Conservation (phyloP, 1,140 invertebrate genomes). For the Melanaphis sacchari region DNA sequence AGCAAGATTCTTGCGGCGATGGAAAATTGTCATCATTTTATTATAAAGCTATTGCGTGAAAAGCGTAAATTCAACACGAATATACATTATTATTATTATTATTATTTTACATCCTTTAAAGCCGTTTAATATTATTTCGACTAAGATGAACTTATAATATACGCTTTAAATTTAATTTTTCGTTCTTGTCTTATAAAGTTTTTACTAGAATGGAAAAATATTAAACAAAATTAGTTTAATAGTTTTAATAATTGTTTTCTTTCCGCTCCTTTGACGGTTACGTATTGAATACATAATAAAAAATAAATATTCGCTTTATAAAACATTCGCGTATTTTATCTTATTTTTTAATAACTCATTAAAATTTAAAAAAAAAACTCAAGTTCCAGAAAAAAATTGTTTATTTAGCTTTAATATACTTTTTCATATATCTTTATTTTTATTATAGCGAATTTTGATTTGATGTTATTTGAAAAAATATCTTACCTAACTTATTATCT, state of each 20-base stretch:
- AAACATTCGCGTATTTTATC: background rate
- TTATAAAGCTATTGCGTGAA: background rate
- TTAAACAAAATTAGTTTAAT: background rate
- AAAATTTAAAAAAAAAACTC: too few relatives aligned
- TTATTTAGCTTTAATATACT: too few relatives aligned
- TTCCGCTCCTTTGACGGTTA: too few relatives aligned
- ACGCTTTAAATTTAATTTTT: background rate
- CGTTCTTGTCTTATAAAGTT: background rate
- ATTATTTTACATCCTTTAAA: background rate
- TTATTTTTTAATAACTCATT: background rate
- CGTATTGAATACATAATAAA: too few relatives aligned
- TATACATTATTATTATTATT: background rate
- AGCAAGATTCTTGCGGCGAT: background rate
- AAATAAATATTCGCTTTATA: background rate
- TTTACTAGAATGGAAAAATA: background rate
- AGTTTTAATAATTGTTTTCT: background rate
- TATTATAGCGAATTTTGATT: too few relatives aligned
- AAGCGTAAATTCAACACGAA: background rate
- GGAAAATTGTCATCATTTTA: background rate
- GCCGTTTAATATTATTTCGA: background rate
- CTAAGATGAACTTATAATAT: background rate
- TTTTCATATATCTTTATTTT: too few relatives aligned
- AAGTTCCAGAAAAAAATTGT: too few relatives aligned
- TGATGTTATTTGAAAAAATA: too few relatives aligned
- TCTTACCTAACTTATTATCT: too few relatives aligned